Conservation (phyloP, 1,140 invertebrate genomes). For the Galleria mellonella region DNA sequence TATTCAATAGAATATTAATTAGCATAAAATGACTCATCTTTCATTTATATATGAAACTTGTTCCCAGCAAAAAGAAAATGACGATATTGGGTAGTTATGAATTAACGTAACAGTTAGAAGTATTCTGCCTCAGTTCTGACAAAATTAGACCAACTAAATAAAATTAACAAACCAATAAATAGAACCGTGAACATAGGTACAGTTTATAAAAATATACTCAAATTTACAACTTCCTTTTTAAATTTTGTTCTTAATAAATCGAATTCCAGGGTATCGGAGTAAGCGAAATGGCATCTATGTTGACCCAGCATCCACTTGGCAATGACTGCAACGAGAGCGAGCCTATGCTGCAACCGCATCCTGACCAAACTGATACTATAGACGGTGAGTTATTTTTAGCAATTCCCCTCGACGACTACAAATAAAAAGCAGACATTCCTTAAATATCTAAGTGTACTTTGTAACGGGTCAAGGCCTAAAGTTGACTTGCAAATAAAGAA, state of each 20-base stretch:
- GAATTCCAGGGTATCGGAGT: slow-evolving; percentile 57
- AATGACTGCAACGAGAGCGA: slow-evolving; percentile 71
- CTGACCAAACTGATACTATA: slow-evolving; percentile 75
- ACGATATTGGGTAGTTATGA: too few relatives aligned
- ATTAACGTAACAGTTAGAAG: too few relatives aligned
- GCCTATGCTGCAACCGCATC: slow-evolving; percentile 71
- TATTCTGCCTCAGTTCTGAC: too few relatives aligned
- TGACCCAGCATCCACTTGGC: slow-evolving; percentile 63
- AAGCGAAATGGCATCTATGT: slow-evolving; percentile 64
- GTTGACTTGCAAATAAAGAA: too few relatives aligned
- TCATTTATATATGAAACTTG: too few relatives aligned
- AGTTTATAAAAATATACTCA: too few relatives aligned
- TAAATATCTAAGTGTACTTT: neutral
- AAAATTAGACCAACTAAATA: too few relatives aligned
- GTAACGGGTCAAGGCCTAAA: neutral
- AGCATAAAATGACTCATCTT: too few relatives aligned
- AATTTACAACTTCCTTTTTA: neutral
- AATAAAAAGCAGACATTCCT: neutral
- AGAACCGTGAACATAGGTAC: too few relatives aligned
- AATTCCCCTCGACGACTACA: slow-evolving; percentile 4
- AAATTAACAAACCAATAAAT: too few relatives aligned
- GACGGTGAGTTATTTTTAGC: slow-evolving; percentile 71
- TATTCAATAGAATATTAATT: too few relatives aligned
- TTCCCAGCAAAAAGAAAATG: too few relatives aligned
- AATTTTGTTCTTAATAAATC: neutral